A percentile compares a stretch with the other conserved stretches of the same genome.
phyloP scores from a whole-genome alignment of 2,888 invertebrate species.

The Protophormia terraenovae region DNA sequence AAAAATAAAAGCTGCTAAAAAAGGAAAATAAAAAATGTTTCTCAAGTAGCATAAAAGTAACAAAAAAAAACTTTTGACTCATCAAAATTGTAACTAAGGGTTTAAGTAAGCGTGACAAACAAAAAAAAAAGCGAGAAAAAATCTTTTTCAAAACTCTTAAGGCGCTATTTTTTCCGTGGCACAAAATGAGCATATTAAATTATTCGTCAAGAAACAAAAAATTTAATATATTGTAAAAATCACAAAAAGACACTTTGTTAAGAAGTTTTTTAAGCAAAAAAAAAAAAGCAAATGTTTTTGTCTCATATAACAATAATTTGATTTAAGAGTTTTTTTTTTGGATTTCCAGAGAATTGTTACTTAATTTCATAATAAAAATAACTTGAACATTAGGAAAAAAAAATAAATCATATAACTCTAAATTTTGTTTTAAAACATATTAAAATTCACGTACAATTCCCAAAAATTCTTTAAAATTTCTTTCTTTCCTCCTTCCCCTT shows the following conservation, averaged over 20 bases:
- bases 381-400: too few species aligned
- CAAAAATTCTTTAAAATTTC: too few species aligned
- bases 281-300: too few species aligned
- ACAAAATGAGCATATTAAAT: conserved; percentile 27
- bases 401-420: too few species aligned
- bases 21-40: not conserved
- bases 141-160: conserved; percentile 33
- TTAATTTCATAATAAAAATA: too few species aligned
- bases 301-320: too few species aligned
- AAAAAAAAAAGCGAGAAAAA: conserved; percentile 23
- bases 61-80: conserved; percentile 55
- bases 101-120: conserved; percentile 48
- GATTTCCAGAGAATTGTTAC: too few species aligned
- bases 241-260: not conserved
- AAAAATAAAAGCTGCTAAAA: not conserved
- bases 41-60: conserved; percentile 21
- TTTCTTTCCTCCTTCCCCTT: not conserved
- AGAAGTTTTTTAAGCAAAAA: too few species aligned
- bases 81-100: conserved; percentile 54
- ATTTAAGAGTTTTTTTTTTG: too few species aligned
- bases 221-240: not conserved
- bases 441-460: too few species aligned
- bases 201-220: not conserved
- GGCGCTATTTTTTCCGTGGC: conserved; percentile 16
- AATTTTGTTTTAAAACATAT: too few species aligned